Evolutionary conservation across 2,113 vertebrate species (phyloP), one percentile per base, ranked within the genome.

Genomic region (Paradisaea rubra): DNA sequence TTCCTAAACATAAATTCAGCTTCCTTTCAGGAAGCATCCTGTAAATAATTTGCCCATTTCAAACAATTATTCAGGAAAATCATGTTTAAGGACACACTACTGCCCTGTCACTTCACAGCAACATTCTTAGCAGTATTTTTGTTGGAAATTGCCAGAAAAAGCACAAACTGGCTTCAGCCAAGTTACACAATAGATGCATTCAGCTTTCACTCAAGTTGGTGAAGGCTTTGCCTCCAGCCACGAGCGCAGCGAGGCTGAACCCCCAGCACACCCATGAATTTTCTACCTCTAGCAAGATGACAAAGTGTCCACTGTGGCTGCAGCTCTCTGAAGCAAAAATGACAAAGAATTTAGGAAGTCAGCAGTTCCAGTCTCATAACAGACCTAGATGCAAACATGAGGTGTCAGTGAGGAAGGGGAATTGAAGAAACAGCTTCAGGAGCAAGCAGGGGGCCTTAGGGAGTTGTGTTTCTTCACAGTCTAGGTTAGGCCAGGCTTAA

Each of bases 31-130:
- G 95, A 97, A 96, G 78, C 17, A 45, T 45, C 73, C 30, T 81
- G 49, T 92, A 91, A 92, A 94, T 76, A 92, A 89, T 79, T 69
- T 64, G 56, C 69, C 44, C 14, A 30, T 85, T 93, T 89, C 73
- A 89, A 95, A 96, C 86, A 93, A 92, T 81, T 72, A 89, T 77
- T 84, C 78, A 93, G 88, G 96, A 96, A 94, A 95, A 95, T 78
- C 54, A 22, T 13, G 9, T 72, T 85, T 87, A 89, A 93, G 84
- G 81, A 76, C 70, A 87, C 41, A n/a, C 53, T 28, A 78, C 37
- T 87, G 78, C 65, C 44, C 44, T 72, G 73, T 35, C 61, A 92
- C 61, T 81, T 59, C 17, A 52, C 50, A 64, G 42, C 42, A 82
- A 54, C 28, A 79, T 27, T 41, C 47, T 54, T 35, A 50, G 47